Percentiles rank a stretch among this genome's conserved stretches.
Evolutionary conservation across 2,888 invertebrate species (phyloP).

Genomic region (Capitulum mitella): DNA sequence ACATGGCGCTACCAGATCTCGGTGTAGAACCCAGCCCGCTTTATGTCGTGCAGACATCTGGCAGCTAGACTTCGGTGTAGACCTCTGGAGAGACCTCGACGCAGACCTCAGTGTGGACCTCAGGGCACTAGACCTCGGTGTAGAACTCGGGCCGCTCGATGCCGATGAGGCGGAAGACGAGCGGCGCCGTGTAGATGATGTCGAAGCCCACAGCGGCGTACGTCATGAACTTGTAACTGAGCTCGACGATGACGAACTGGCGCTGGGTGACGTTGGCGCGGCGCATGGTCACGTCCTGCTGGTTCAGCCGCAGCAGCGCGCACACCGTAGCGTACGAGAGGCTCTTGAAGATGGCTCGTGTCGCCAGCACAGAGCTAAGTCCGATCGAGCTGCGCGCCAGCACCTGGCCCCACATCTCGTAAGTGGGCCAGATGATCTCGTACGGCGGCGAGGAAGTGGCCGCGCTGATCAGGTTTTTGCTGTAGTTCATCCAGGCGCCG

Average conservation of each 20-base stretch:
- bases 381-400: constrained; percentile 66
- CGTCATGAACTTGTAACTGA: constrained; percentile 73
- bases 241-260: constrained; percentile 64
- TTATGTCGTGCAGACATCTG: too few species aligned
- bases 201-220: constrained; percentile 73
- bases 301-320: not conserved
- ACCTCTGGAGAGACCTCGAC: too few species aligned
- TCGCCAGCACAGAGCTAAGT: constrained; percentile 62
- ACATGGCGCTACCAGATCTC: too few species aligned
- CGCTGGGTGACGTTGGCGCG: constrained; percentile 26
- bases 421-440: constrained; percentile 68
- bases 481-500: constrained; percentile 79
- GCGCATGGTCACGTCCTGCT: not conserved
- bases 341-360: constrained; percentile 44
- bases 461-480: constrained; percentile 58
- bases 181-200: constrained; percentile 66
- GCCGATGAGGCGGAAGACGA: constrained; percentile 63
- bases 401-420: constrained; percentile 58
- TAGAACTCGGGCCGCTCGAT: constrained; percentile 78
- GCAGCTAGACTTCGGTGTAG: too few species aligned
- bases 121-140: constrained; percentile 62
- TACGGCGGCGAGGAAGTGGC: constrained; percentile 62
- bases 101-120: too few species aligned
- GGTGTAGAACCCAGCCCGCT: too few species aligned
- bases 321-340: constrained; percentile 31